These are phyloP conservation scores for Nothocercus julius DNA, from an alignment of 2,113 vertebrate genomes.

Conservation along the genomic window DNA sequence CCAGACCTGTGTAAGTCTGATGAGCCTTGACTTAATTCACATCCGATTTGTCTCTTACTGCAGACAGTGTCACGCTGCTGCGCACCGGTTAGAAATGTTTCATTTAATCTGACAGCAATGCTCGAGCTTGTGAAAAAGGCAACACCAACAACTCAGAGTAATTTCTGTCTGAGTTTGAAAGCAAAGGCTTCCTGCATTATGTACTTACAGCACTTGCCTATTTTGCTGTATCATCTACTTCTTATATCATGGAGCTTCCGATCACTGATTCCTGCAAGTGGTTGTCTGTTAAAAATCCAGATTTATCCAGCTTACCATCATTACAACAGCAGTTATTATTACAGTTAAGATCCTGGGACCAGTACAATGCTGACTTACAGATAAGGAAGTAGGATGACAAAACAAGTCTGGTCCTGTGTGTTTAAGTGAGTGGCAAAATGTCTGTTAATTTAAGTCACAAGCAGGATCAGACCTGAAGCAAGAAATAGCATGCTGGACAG, in stretches of 20 bases:
- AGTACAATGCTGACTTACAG: neutral
- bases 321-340: neutral
- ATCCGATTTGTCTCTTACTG: slow-evolving; percentile 7
- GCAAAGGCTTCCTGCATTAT: accelerated
- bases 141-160: neutral
- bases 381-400: neutral
- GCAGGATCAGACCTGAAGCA: neutral
- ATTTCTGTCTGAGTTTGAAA: neutral
- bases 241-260: neutral
- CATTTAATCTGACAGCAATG: slow-evolving; percentile 13
- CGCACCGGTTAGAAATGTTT: neutral
- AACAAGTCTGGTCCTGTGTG: neutral
- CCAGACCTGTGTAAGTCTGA: slow-evolving; percentile 12
- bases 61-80: neutral
- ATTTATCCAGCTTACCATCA: neutral
- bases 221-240: neutral
- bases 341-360: neutral
- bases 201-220: neutral
- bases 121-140: neutral
- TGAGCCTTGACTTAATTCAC: slow-evolving; percentile 51
- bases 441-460: neutral
- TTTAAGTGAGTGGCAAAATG: neutral
- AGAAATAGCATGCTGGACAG: neutral
- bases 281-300: neutral
- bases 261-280: neutral